A percentile compares a stretch with the other conserved stretches of the same genome.
phyloP scores from a whole-genome alignment of 2,797 vertebrate species.

The Podarcis siculus region DNA sequence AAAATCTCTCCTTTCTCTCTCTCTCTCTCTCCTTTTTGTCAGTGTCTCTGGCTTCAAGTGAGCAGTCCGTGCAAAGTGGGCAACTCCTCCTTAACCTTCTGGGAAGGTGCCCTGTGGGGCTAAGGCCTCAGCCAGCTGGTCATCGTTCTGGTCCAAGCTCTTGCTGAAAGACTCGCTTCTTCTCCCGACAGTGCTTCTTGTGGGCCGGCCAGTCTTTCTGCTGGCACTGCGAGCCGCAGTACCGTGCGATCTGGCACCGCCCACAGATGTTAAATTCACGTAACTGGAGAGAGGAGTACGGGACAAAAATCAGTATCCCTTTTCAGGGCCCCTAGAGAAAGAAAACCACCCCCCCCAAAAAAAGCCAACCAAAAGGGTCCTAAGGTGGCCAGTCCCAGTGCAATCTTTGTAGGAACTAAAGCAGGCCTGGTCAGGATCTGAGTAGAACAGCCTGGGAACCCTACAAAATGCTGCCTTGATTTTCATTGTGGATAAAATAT shows the following conservation, averaged over 20 bases:
- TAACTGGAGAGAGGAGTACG: slow-evolving; percentile 75
- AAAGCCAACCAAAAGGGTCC: neutral
- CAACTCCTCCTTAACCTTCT: slow-evolving; percentile 56
- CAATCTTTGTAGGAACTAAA: neutral
- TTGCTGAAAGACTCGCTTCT: slow-evolving; percentile 89
- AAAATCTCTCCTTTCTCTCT: too few species aligned
- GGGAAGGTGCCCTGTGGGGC: slow-evolving; percentile 63
- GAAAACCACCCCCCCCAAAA: neutral
- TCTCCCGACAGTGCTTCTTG: slow-evolving; percentile 98
- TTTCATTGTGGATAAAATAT: neutral
- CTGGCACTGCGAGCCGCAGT: slow-evolving; percentile 98
- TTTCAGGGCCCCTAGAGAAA: neutral
- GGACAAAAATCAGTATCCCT: neutral
- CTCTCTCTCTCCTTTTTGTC: slow-evolving; percentile 11
- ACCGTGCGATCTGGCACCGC: slow-evolving; percentile 95
- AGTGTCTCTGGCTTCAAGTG: slow-evolving; percentile 68
- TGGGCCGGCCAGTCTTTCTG: slow-evolving; percentile 99
- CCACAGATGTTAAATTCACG: slow-evolving; percentile 99
- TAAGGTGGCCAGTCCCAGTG: neutral
- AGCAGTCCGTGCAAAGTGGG: slow-evolving; percentile 75
- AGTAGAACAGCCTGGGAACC: neutral
- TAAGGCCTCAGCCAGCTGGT: slow-evolving; percentile 73
- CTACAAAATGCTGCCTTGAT: too few species aligned
- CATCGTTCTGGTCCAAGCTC: slow-evolving; percentile 96
- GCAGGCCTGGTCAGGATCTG: too few species aligned